Evolutionary conservation across 2,888 invertebrate species (phyloP).

Genomic region (Chymomyza caudatula): DNA sequence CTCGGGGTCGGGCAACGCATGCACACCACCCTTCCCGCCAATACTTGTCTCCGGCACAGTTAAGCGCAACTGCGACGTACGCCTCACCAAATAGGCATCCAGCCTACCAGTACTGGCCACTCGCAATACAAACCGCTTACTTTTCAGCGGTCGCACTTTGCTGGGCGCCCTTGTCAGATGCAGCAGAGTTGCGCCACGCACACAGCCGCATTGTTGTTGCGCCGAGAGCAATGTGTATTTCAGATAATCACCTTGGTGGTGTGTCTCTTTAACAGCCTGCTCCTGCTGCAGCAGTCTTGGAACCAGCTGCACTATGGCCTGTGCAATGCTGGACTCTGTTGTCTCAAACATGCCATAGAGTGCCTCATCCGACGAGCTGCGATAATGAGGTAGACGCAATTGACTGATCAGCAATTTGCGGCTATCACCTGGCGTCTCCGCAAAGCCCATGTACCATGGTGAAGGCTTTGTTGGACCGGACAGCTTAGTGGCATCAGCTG

Average conservation of each 20-base stretch:
- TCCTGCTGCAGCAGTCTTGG: conserved; percentile 90
- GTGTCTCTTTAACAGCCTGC: conserved; percentile 84
- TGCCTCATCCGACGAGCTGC: conserved; percentile 83
- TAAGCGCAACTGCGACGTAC: conserved; percentile 83
- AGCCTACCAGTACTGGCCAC: conserved; percentile 88
- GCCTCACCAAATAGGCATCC: conserved; percentile 85
- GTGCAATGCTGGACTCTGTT: conserved; percentile 79
- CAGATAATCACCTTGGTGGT: conserved; percentile 83
- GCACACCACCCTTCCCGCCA: conserved; percentile 6
- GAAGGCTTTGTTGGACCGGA: conserved; percentile 79
- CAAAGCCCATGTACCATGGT: conserved; percentile 90
- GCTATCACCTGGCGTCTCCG: conserved; percentile 87
- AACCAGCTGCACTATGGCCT: conserved; percentile 85
- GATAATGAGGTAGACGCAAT: conserved; percentile 86
- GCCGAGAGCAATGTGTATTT: conserved; percentile 90
- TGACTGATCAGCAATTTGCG: conserved; percentile 88
- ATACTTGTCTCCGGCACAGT: conserved; percentile 72
- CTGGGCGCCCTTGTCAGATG: conserved; percentile 74
- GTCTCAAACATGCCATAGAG: conserved; percentile 90
- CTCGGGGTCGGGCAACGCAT: conserved; percentile 83
- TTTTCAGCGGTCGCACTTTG: conserved; percentile 78
- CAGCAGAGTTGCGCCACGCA: conserved; percentile 81
- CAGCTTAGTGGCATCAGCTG: conserved; percentile 44
- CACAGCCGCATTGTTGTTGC: conserved; percentile 84
- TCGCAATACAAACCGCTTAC: conserved; percentile 83